Evolutionary conservation across 2,113 vertebrate species (phyloP), one percentile per base, ranked within the genome.

Genomic region (Ammodytes marinus): DNA sequence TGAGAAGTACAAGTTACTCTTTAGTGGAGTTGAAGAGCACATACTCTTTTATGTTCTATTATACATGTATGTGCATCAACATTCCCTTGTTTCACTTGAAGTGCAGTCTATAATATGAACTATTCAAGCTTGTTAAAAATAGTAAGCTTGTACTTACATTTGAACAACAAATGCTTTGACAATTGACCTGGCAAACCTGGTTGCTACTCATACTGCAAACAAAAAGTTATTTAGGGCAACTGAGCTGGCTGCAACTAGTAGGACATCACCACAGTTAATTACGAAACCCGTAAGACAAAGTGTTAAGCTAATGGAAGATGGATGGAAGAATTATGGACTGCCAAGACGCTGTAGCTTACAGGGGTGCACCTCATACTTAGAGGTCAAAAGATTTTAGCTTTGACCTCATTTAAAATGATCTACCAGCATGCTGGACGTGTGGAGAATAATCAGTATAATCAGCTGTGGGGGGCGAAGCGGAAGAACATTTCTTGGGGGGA

Each of bases 401-500:
- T 87, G 15, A 69, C 64, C 39, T 78, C 17, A 8, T 79, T 74
- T 66, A 27, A 60, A 77, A 74, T 46, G 64, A 55, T 42, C 52
- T 79, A 39, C 17, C 55, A 77, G 64, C 65, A 52, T 67, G 64
- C 27, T n/a, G 19, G 65, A 79, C 17, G 59, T 71, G 47, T 70
- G 64, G 40, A 73, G 53, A 82, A 65, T 83, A 72, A 78, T 84
- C 59, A 27, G 27, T 27, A 27, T 27, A 27, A 27, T 27, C 27
- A 79, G 39, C 55, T 47, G 77, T 70, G 27, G 27, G 27, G 47
- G 79, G 71, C 39, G 42, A 82, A 73, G 47, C 54, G 63, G 53
- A 84, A 83, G 84, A 83, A 42, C 63, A 69, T 90, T 52, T 91
- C 82, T 37, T 27, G 27, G 46, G 69, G 59, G 78, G 58, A 43